Evolutionary conservation across 2,797 vertebrate species (phyloP).

Genomic region (Cuculus canorus): DNA sequence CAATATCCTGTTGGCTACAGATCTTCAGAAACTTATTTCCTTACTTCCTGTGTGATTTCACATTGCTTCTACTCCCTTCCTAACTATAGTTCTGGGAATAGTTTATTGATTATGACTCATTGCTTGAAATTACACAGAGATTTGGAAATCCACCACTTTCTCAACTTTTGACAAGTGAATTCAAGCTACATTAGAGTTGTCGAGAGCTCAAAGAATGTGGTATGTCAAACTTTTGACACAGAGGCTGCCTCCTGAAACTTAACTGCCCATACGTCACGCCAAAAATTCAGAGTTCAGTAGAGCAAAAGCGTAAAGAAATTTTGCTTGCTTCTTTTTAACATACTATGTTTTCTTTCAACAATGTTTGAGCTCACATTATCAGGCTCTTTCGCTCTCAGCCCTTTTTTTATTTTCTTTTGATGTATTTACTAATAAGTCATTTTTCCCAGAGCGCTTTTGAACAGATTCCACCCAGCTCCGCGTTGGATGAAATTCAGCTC

Average conservation of each 20-base stretch:
- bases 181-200: not conserved
- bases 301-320: not conserved
- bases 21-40: constrained; percentile 20
- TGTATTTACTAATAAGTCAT: not conserved
- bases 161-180: constrained; percentile 2
- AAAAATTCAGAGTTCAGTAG: not conserved
- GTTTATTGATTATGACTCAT: constrained; percentile 50
- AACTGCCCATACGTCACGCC: not conserved
- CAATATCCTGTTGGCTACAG: not conserved
- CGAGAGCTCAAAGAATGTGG: not conserved
- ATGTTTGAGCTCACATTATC: not conserved
- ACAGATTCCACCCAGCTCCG: not conserved
- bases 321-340: not conserved
- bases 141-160: constrained; percentile 23
- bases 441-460: not conserved
- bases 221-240: not conserved
- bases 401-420: not conserved
- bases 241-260: not conserved
- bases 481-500: not conserved
- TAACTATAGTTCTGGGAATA: constrained; percentile 37
- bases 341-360: not conserved
- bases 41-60: constrained; percentile 39
- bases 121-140: not conserved
- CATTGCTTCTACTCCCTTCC: not conserved
- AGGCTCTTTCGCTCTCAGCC: not conserved